These are phyloP conservation scores for Leptarthrus brevirostris DNA, from an alignment of 2,888 invertebrate species.

Conservation along the genomic window DNA sequence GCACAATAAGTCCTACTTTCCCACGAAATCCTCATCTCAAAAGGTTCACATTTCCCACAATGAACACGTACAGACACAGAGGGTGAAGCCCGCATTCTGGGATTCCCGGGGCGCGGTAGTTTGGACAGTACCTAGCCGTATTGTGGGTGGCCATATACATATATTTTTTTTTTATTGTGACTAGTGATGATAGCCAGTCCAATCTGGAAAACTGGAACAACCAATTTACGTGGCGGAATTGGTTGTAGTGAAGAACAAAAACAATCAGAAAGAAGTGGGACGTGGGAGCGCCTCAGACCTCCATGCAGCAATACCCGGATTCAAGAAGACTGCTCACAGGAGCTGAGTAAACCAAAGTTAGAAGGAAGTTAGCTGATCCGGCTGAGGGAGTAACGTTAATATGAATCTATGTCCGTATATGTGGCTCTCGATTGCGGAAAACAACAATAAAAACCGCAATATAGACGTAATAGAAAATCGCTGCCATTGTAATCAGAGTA, in stretches of 20 bases:
- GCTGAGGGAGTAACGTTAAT: conserved; percentile 30
- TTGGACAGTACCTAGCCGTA: background rate
- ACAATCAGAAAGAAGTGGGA: conserved; percentile 14
- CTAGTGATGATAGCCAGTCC: conserved; percentile 50
- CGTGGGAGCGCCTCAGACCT: conserved; percentile 11
- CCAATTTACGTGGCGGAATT: conserved; percentile 45
- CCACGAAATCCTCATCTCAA: conserved; percentile 31
- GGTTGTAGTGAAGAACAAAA: conserved; percentile 26
- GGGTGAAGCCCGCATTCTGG: background rate
- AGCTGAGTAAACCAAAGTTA: background rate
- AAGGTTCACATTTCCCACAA: conserved; percentile 34
- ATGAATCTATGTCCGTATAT: conserved; percentile 38
- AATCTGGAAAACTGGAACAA: conserved; percentile 50
- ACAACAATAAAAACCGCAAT: conserved; percentile 45
- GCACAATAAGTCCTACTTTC: conserved; percentile 34
- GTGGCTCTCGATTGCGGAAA: conserved; percentile 27
- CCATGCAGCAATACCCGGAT: background rate
- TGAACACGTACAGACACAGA: conserved; percentile 31
- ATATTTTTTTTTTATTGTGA: conserved; percentile 51
- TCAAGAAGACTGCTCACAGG: background rate
- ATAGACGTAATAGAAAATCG: conserved; percentile 48
- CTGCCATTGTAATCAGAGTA: conserved; percentile 32
- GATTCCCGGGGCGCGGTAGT: background rate
- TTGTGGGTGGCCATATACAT: conserved; percentile 33
- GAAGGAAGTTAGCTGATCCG: background rate